These are phyloP conservation scores for Ammodytes marinus DNA, from an alignment of 2,113 vertebrate genomes.

Conservation along the genomic window DNA sequence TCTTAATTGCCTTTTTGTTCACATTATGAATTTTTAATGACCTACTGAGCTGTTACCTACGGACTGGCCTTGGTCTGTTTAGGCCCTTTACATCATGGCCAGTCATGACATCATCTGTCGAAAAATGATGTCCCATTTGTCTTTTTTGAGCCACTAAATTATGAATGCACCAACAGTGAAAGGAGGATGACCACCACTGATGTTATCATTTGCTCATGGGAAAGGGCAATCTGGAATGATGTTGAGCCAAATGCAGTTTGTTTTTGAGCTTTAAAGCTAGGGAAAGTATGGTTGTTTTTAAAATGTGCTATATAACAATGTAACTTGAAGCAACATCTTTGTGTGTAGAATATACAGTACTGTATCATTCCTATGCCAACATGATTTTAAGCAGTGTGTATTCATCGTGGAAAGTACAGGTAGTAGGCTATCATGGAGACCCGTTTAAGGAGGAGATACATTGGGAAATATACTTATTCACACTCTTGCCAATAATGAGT, in stretches of 20 bases:
- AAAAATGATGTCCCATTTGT: conserved; percentile 76
- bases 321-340: not conserved
- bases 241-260: conserved; percentile 26
- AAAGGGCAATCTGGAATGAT: conserved; percentile 21
- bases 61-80: conserved; percentile 60
- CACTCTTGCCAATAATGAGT: not conserved
- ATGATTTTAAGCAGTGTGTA: not conserved
- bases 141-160: conserved; percentile 73
- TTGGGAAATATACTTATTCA: not conserved
- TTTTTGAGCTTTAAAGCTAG: too few species aligned
- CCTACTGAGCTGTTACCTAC: conserved; percentile 67
- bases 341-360: not conserved
- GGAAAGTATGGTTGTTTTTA: too few species aligned
- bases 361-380: not conserved
- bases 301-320: too few species aligned
- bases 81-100: conserved; percentile 58
- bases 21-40: conserved; percentile 80
- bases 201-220: conserved; percentile 23
- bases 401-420: not conserved
- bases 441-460: not conserved
- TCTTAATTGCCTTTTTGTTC: conserved; percentile 81
- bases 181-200: conserved; percentile 47
- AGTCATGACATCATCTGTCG: conserved; percentile 76
- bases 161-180: conserved; percentile 64
- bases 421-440: not conserved